Evolutionary conservation across 2,888 invertebrate genomes (phyloP).

Genomic region (Lathronympha strigana): DNA sequence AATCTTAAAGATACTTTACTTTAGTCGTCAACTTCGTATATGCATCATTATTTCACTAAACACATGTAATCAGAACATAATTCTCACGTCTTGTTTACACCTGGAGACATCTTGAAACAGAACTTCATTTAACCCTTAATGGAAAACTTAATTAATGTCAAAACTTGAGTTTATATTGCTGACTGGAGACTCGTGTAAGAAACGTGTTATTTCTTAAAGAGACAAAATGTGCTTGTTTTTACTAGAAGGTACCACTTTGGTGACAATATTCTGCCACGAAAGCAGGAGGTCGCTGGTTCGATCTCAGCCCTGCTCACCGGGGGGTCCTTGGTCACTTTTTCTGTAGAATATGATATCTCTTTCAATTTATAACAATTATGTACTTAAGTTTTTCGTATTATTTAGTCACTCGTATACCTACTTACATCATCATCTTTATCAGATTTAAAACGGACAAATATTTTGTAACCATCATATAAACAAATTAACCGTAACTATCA

Average conservation of each 20-base stretch:
- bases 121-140: slow-evolving; percentile 61
- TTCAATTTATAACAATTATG: too few species aligned
- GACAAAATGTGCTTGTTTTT: too few species aligned
- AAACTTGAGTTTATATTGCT: slow-evolving; percentile 63
- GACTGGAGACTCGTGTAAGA: slow-evolving; percentile 57
- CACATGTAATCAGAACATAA: slow-evolving; percentile 2
- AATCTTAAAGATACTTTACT: not conserved
- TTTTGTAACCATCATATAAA: slow-evolving; percentile 52
- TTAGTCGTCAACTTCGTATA: not conserved
- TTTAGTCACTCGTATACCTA: too few species aligned
- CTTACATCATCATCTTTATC: not conserved
- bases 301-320: too few species aligned
- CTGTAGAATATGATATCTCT: too few species aligned
- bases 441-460: not conserved
- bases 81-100: slow-evolving; percentile 56
- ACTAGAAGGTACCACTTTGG: too few species aligned
- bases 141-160: slow-evolving; percentile 67
- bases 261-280: too few species aligned
- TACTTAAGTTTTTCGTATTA: too few species aligned
- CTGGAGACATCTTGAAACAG: slow-evolving; percentile 57
- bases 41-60: not conserved
- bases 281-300: too few species aligned
- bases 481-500: slow-evolving; percentile 63
- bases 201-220: not conserved
- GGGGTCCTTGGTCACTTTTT: too few species aligned